phyloP scores from a whole-genome alignment of 2,797 vertebrate species.

The Rhadinocentrus ornatus region DNA sequence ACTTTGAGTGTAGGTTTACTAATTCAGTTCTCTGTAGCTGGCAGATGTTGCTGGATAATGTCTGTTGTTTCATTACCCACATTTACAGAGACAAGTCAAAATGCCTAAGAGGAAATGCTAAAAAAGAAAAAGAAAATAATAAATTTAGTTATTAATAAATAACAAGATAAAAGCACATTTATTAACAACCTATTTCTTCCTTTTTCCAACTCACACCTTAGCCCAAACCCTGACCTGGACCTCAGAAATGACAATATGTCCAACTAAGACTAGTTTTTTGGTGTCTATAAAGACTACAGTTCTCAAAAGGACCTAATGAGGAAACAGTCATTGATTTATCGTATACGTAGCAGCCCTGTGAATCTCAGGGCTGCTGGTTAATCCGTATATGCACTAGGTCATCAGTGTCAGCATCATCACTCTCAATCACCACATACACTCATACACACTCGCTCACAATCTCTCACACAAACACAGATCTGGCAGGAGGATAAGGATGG shows the following conservation, averaged over 20 bases:
- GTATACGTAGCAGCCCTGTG: constrained; percentile 23
- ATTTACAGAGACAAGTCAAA: neutral
- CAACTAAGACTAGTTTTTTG: neutral
- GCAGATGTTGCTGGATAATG: neutral
- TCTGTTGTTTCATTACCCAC: neutral
- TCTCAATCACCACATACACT: constrained; percentile 45
- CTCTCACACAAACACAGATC: constrained; percentile 28
- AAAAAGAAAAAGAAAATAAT: neutral
- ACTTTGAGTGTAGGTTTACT: too few species aligned
- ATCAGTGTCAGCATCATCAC: constrained; percentile 50
- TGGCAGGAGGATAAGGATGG: constrained; percentile 62
- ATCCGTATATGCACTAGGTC: constrained; percentile 60
- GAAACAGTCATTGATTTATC: constrained; percentile 32
- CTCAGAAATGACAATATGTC: neutral
- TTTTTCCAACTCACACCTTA: neutral
- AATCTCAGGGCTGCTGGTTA: constrained; percentile 32
- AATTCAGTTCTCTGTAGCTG: neutral
- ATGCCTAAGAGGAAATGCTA: neutral
- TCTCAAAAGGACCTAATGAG: neutral
- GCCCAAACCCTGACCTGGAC: neutral
- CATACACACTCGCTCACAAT: constrained; percentile 24
- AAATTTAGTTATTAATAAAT: neutral
- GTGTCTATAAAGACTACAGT: neutral
- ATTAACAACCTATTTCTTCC: too few species aligned
- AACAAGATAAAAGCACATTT: neutral